Percentiles rank a stretch among this genome's conserved stretches.
phyloP scores from a whole-genome alignment of 2,113 vertebrate genomes.

The Xiphophorus couchianus region DNA sequence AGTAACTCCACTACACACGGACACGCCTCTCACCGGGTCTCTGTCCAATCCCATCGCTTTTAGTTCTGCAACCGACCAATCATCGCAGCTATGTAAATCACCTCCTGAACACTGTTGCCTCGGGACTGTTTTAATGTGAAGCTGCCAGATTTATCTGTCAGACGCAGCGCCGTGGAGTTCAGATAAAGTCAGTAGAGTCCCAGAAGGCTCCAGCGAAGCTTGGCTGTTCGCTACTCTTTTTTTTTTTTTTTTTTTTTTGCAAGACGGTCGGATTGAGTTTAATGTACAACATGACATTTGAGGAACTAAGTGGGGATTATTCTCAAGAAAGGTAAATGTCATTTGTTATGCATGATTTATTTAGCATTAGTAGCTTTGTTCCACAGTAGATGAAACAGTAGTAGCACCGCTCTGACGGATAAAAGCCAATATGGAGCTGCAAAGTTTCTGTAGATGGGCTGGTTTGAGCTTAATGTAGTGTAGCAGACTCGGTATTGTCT shows the following conservation, averaged over 20 bases:
- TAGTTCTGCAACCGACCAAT: constrained; percentile 60
- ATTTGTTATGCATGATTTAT: background rate
- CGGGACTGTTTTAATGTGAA: constrained; percentile 56
- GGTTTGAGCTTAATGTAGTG: too few species aligned
- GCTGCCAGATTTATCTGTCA: constrained; percentile 57
- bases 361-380: background rate
- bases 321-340: constrained; percentile 76
- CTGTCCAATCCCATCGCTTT: constrained; percentile 30
- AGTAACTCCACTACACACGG: constrained; percentile 17
- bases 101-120: constrained; percentile 13
- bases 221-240: background rate
- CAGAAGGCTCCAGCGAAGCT: constrained; percentile 31
- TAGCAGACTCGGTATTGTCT: too few species aligned
- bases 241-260: background rate
- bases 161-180: constrained; percentile 38
- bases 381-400: background rate
- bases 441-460: background rate
- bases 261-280: constrained; percentile 58
- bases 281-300: constrained; percentile 79
- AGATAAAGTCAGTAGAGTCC: constrained; percentile 7
- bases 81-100: constrained; percentile 37
- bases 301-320: constrained; percentile 75
- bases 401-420: background rate
- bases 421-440: too few species aligned
- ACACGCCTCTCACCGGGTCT: constrained; percentile 33